Evolutionary conservation across 2,797 vertebrate genomes (phyloP), one percentile per base, ranked within the genome.

Genomic region (Mallotus villosus): DNA sequence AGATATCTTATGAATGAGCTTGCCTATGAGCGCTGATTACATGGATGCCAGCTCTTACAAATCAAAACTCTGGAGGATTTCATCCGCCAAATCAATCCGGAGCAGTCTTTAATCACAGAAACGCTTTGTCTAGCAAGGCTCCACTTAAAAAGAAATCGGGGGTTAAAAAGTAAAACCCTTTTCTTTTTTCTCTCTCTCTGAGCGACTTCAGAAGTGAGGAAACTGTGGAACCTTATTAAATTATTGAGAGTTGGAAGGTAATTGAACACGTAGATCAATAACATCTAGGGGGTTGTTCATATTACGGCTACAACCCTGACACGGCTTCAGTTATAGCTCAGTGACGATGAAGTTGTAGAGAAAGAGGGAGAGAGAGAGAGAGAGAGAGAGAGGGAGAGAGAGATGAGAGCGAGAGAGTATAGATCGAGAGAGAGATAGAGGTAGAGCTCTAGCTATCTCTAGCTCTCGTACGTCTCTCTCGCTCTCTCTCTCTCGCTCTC

Each of bases 211-310:
- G 81, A 73, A 62, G 34, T 69, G 65, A 81, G 86, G 74, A 82
- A 81, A 71, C 14, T 19, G 73, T 79, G 78, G 74, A 82, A 70
- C 65, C 76, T 76, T 83, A 83, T 86, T 91, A 82, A 89, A 90
- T 90, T 87, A 90, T 88, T 90, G 86, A 87, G 79, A 67, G 78
- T 78, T 86, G 83, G 79, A 84, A 90, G 82, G 86, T 91, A 89
- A 91, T 89, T 90, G 83, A 87, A 79, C 86, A 87, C 72, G 76
- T 85, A 89, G 89, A 92, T 91, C 91, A 89, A 91, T 88, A 88
- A 91, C 83, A 86, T 88, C 85, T 82, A 72, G 80, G 77, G 85
- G 81, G 71, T 85, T 90, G 82, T 87, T 89, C 85, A 90, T 86
- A 88, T 90, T 91, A 91, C 78, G 66, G 79, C 80, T 77, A 83